Conservation (phyloP, 2,888 invertebrate species). For the Coremacera marginata region DNA sequence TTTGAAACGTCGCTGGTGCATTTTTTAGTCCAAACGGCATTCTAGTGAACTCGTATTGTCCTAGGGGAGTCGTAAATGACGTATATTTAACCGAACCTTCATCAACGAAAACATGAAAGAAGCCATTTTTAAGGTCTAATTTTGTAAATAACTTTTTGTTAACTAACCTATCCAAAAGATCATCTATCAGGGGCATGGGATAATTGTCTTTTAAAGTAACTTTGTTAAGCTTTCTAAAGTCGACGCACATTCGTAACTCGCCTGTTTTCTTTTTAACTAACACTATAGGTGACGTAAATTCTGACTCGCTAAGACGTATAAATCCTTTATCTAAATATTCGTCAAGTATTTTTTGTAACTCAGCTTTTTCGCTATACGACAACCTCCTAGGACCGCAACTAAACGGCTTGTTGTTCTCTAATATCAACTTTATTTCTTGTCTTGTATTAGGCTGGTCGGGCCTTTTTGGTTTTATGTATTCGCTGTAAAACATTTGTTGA, state of each 20-base stretch:
- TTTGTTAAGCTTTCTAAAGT: background rate
- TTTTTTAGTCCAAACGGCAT: no score
- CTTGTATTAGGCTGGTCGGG: no score
- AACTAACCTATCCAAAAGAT: background rate
- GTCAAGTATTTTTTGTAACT: background rate
- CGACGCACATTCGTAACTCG: background rate
- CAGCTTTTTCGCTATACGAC: background rate
- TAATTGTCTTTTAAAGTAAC: background rate
- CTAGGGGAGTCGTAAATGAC: background rate
- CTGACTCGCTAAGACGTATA: background rate
- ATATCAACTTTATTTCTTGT: no score
- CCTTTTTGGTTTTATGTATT: no score
- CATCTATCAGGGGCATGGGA: background rate
- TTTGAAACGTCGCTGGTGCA: conserved; percentile 44
- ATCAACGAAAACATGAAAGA: conserved; percentile 18
- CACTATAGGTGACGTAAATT: background rate
- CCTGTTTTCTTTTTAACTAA: background rate
- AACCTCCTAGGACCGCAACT: background rate
- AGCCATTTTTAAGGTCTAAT: background rate
- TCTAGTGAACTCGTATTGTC: background rate
- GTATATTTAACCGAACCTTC: conserved; percentile 8
- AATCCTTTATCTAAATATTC: background rate
- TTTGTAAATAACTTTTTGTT: background rate
- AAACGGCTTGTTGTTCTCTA: no score
- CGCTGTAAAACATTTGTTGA: no score